Evolutionary conservation across 1,140 invertebrate species (phyloP).

Genomic region (Phocides pigmalion): DNA sequence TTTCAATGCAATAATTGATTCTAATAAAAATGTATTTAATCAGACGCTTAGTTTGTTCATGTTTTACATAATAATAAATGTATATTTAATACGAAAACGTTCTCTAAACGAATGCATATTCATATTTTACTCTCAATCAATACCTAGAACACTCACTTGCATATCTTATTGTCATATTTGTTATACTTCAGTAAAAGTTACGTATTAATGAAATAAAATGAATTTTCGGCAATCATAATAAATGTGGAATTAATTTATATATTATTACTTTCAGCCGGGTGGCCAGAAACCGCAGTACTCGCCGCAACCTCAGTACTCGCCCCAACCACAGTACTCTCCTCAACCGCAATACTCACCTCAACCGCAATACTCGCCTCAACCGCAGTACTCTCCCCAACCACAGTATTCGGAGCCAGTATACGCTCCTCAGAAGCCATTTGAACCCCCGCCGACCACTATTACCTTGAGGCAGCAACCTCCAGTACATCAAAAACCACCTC

Average conservation of each 20-base stretch:
- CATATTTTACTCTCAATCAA: too few species aligned
- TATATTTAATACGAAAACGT: too few species aligned
- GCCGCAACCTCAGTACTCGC: slow-evolving; percentile 16
- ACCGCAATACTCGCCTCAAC: slow-evolving; percentile 54
- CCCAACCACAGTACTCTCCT: slow-evolving; percentile 53
- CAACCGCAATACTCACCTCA: slow-evolving; percentile 64
- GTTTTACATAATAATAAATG: too few species aligned
- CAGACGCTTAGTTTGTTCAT: too few species aligned
- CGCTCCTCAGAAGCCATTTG: slow-evolving; percentile 68
- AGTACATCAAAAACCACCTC: slow-evolving; percentile 88
- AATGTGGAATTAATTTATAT: too few species aligned
- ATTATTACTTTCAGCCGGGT: slow-evolving; percentile 32
- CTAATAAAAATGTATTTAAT: too few species aligned
- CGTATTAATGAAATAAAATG: too few species aligned
- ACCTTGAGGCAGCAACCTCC: slow-evolving; percentile 88
- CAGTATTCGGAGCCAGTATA: slow-evolving; percentile 67
- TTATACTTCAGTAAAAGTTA: too few species aligned
- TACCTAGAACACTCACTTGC: too few species aligned
- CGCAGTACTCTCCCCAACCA: slow-evolving; percentile 56
- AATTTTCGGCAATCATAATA: too few species aligned
- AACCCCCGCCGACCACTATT: slow-evolving; percentile 88
- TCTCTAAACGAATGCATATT: too few species aligned
- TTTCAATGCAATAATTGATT: not conserved
- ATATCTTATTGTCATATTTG: too few species aligned
- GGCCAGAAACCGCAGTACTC: slow-evolving; percentile 33